Percentiles rank a stretch among this genome's conserved stretches.
These are phyloP conservation scores for Notamacropus eugenii DNA, from an alignment of 2,797 vertebrate species.

Conservation along the genomic window DNA sequence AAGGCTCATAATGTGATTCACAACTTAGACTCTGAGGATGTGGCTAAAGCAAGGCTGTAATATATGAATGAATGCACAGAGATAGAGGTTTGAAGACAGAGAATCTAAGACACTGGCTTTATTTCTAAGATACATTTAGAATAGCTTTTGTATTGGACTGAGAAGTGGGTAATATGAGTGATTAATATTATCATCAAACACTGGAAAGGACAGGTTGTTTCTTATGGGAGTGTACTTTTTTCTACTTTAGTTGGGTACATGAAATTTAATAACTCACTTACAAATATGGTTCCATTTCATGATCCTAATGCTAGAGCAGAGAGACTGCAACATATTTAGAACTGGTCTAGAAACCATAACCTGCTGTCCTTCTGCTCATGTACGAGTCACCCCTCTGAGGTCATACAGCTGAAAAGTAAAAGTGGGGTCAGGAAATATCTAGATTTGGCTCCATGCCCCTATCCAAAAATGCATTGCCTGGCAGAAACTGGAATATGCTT, in stretches of 20 bases:
- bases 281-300: background rate
- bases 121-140: background rate
- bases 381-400: background rate
- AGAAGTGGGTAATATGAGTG: background rate
- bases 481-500: background rate
- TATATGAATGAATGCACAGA: background rate
- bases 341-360: background rate
- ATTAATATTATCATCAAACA: background rate
- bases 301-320: background rate
- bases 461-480: background rate
- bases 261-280: background rate
- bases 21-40: background rate
- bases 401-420: background rate
- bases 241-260: background rate
- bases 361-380: background rate
- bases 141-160: background rate
- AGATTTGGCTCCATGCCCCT: background rate
- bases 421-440: background rate
- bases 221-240: background rate
- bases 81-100: background rate
- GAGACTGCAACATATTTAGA: background rate
- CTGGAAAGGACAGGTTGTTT: background rate
- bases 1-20: background rate
- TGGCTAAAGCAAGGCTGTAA: background rate
- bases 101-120: background rate